Evolutionary conservation across 2,888 invertebrate genomes (phyloP), one percentile per base, ranked within the genome.

Genomic region (Leptogaster cylindrica): DNA sequence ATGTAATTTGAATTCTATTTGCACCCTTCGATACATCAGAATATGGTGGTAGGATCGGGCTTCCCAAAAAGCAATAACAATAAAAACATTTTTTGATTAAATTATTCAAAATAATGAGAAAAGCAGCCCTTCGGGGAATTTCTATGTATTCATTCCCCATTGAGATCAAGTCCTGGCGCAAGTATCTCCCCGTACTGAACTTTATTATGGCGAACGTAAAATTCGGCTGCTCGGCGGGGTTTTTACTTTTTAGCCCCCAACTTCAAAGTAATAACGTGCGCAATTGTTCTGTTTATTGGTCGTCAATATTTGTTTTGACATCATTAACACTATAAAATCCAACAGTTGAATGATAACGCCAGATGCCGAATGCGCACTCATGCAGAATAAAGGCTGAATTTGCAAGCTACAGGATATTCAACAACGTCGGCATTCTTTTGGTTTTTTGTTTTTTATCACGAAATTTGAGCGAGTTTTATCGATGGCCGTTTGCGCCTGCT

Each of bases 31-130:
- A 61, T 44, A 44, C 28, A 27, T 27, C 12, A 28, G 23, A 33
- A 58, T 36, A n/a, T 16, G 28, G 44, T 16, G 61, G 61, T 20
- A 27, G 18, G 28, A 46, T 25, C 23, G 5, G 23, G 64, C 33
- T 48, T 28, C 36, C 48, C 64, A 28, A 23, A 48, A 48, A 23
- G 48, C 27, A 64, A 64, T 64, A 48, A 48, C 64, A 64, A 64
- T 64, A 64, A 64, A 64, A 64, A 64, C 36, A 64, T 64, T 64
- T 64, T 64, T 64, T 64, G 64, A 64, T 64, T 64, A 64, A 64
- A 64, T 64, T 64, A 64, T 64, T 64, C 64, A 64, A 64, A 61
- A 64, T 64, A 64, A 64, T 64, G 64, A 64, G 64, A 48, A 52
- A 64, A 48, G 64, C 48, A 64, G 48, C 33, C 48, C 48, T 64